Conservation (phyloP, 2,888 invertebrate species). For the Tillus elongatus region DNA sequence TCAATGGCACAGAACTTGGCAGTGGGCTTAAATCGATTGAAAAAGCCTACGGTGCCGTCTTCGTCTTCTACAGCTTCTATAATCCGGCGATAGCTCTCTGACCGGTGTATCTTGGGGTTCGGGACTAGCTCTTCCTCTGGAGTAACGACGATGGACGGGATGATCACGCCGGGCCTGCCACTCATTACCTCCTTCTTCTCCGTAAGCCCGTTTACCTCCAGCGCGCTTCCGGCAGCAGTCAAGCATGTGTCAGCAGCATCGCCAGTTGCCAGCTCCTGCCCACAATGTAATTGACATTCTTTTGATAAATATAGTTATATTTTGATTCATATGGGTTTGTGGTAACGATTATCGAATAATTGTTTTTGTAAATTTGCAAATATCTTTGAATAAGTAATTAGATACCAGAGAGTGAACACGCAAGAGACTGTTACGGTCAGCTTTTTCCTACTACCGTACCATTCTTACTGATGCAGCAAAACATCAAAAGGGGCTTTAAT, state of each 20-base stretch:
- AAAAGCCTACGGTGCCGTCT: slow-evolving; percentile 34
- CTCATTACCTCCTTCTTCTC: slow-evolving; percentile 39
- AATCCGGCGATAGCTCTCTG: slow-evolving; percentile 42
- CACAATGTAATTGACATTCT: slow-evolving; percentile 35
- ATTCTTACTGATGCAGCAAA: no score
- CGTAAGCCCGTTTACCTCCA: not conserved
- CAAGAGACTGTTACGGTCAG: no score
- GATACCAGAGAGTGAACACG: no score
- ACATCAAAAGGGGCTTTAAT: no score
- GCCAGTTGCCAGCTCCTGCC: slow-evolving; percentile 45
- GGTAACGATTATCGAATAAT: no score
- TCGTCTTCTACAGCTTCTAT: slow-evolving; percentile 35
- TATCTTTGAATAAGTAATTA: no score
- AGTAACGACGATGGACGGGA: slow-evolving; percentile 28
- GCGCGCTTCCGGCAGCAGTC: slow-evolving; percentile 37
- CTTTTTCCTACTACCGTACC: no score
- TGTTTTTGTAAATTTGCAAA: no score
- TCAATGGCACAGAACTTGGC: slow-evolving; percentile 40
- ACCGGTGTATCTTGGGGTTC: slow-evolving; percentile 49
- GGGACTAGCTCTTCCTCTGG: slow-evolving; percentile 42
- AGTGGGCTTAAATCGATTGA: slow-evolving; percentile 38
- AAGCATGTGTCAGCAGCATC: slow-evolving; percentile 48
- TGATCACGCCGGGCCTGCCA: slow-evolving; percentile 36
- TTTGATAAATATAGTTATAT: slow-evolving; percentile 6
- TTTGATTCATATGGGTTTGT: slow-evolving; percentile 8